Evolutionary conservation across 2,113 vertebrate genomes (phyloP).

Genomic region (Rhadina sibilatrix): DNA sequence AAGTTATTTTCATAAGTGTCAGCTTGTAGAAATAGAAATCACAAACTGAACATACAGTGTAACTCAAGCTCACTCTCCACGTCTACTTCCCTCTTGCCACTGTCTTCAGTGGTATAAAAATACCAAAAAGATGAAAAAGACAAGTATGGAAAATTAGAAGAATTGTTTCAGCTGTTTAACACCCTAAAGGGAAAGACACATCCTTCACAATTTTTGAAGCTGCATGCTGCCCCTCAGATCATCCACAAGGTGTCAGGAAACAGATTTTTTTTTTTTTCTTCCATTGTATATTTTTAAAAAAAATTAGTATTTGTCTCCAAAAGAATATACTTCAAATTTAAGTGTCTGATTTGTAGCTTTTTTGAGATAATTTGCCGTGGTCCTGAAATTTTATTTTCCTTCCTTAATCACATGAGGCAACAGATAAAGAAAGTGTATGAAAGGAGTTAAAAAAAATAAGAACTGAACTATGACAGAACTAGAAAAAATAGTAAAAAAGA

Average conservation of each 20-base stretch:
- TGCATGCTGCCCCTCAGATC: background rate
- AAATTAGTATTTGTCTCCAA: background rate
- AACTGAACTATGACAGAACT: background rate
- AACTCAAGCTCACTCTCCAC: background rate
- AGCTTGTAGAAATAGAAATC: background rate
- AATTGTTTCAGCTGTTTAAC: background rate
- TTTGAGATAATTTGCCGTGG: background rate
- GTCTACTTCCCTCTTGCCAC: background rate
- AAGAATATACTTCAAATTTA: background rate
- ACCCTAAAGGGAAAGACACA: background rate
- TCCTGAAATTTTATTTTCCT: background rate
- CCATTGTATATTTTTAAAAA: background rate
- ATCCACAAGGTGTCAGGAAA: background rate
- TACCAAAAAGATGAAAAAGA: background rate
- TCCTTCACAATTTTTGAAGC: background rate
- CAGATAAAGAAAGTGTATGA: background rate
- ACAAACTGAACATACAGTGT: background rate
- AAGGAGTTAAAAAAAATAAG: background rate
- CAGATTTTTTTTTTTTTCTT: background rate
- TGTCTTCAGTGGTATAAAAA: background rate
- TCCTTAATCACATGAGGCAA: background rate
- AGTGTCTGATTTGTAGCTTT: accelerated
- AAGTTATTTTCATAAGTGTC: background rate
- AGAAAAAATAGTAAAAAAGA: background rate
- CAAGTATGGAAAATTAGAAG: background rate